Base-by-base conservation (phyloP, 2,113 vertebrate genomes). In the Garra rufa region DNA sequence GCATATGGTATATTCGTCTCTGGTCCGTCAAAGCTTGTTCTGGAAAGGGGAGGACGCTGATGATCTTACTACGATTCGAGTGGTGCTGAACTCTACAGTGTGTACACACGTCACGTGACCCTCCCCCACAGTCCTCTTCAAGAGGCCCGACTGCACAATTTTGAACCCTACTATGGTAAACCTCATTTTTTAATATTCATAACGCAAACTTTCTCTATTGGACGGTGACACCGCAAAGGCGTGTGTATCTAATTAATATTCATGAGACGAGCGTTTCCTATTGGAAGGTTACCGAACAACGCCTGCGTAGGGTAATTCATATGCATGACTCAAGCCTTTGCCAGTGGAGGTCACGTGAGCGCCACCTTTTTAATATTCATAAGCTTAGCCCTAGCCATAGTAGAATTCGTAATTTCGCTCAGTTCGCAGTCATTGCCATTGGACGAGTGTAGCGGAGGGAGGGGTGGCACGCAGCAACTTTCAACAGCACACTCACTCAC, bases 91-190 rank as follows among this genome's bases (percentile, higher is more conserved):
- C 89, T 81, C 90, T 52, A 83, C 91, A 83, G 83, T 95, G 94
- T 95, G 92, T 94, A 94, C 94, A 95, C 93, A 94, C 93, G 93
- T 95, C 93, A 94, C 93, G 93, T 95, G 93, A 93, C 93, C 94
- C 93, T 93, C 94, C 94, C 94, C 93, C 92, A 92, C 89, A 0
- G 63, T 46, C 89, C 87, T 63, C 82, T 46, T 79, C 85, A 34
- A 28, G 78, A 87, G 88, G 91, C 90, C 86, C 86, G 85, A 71
- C 46, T n/a, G 73, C 77, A n/a, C 17, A 3, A 9, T 41, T 17
- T 3, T 7, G 2, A 70, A 41, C 26, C 48, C 30, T 55, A 70
- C 28, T 70, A 81, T 13, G 59, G 26, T 11, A 46, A 48, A 30
- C 41, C 17, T 1, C 24, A 30, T 1, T 26, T 52, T 2, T 41